Conservation (phyloP, 53 echinoderm and acorn worm species). For the Glandiceps talaboti region DNA sequence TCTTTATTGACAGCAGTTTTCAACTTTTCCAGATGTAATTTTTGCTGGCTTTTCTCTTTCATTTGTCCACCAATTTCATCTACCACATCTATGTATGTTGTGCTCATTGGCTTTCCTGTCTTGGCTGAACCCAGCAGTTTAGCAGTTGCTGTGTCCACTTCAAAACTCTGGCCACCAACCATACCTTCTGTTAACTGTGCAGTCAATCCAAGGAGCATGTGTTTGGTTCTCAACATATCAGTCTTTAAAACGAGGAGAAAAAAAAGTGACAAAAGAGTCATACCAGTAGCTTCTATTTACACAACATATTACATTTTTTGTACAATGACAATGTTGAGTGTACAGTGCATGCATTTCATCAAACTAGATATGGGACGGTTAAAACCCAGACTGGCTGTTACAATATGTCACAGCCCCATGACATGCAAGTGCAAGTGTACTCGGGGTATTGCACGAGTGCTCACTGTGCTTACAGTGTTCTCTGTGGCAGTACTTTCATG, state of each 20-base stretch:
- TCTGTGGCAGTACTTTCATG: no score
- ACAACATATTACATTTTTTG: no score
- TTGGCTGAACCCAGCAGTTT: not conserved
- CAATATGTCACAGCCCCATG: no score
- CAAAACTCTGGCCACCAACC: conserved; percentile 32
- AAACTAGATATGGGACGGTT: no score
- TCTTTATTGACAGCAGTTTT: not conserved
- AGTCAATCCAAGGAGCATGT: conserved; percentile 47
- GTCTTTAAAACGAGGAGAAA: conserved; percentile 32
- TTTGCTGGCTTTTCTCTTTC: not conserved
- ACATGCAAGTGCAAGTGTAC: no score
- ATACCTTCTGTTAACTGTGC: conserved; percentile 66
- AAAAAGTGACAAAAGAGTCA: no score
- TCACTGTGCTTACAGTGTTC: no score
- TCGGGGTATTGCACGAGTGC: no score
- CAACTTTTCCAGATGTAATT: not conserved
- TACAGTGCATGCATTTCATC: not conserved
- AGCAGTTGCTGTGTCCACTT: not conserved
- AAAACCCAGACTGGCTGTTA: no score
- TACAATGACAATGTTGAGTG: no score
- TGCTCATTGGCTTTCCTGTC: not conserved
- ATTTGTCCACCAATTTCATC: not conserved
- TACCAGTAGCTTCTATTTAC: no score
- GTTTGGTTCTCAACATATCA: conserved; percentile 49
- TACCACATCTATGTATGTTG: not conserved